A percentile compares a stretch with the other conserved stretches of the same genome.
Evolutionary conservation across 1,140 invertebrate species (phyloP).

Genomic region (Rhopalosiphum maidis): DNA sequence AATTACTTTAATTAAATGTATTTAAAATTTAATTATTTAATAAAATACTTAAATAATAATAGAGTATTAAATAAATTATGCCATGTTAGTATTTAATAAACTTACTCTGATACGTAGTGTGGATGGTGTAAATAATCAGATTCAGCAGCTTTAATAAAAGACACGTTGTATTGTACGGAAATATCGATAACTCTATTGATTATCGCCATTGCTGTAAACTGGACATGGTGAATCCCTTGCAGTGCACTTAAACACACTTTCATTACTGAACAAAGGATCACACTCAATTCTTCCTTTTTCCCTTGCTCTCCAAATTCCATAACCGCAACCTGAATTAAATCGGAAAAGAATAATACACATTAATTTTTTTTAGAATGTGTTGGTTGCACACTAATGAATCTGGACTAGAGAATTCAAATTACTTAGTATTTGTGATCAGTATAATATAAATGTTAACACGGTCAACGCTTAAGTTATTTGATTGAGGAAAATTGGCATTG

Average conservation of each 20-base stretch:
- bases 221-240: slow-evolving; percentile 68
- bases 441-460: neutral
- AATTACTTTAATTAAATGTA: neutral
- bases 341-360: neutral
- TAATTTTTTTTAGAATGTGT: neutral
- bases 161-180: slow-evolving; percentile 63
- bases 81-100: neutral
- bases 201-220: slow-evolving; percentile 67
- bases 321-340: slow-evolving; percentile 1
- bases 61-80: neutral
- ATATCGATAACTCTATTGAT: slow-evolving; percentile 71
- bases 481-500: neutral
- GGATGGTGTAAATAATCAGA: slow-evolving; percentile 61
- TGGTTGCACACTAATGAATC: neutral
- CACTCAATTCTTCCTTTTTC: slow-evolving; percentile 62
- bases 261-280: slow-evolving; percentile 66
- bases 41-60: neutral
- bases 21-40: neutral
- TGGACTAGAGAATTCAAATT: neutral
- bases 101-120: slow-evolving; percentile 59
- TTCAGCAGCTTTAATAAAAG: slow-evolving; percentile 61
- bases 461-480: neutral
- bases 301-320: slow-evolving; percentile 26
- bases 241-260: slow-evolving; percentile 66
- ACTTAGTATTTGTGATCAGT: neutral